Evolutionary conservation across 2,888 invertebrate genomes (phyloP), one percentile per base, ranked within the genome.

Genomic region (Heteropelma amictum): DNA sequence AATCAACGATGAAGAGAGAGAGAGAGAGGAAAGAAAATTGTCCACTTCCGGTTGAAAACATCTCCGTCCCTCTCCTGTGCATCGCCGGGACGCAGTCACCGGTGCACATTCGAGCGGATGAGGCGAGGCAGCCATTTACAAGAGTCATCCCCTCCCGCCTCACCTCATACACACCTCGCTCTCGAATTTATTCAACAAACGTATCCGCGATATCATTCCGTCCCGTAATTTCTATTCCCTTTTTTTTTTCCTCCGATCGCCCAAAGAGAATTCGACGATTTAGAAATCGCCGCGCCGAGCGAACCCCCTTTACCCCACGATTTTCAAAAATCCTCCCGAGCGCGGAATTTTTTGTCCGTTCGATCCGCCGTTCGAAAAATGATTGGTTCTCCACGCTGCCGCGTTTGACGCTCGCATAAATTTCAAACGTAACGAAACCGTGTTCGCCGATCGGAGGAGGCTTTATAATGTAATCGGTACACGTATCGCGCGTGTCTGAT

Each of bases 91-190:
- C 68, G 65, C 76, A 75, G 71, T 67, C 75, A 72, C 69, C 12
- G 56, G 63, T 40, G 70, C 64, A 79, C 83, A 84, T 83, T 83
- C 82, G 82, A 87, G 86, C 88, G 88, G 88, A 84, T 84, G 83
- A 88, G 87, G 88, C 84, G 85, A 85, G 88, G 87, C 88, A 76
- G 69, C 81, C 84, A 83, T 87, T 88, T 87, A 88, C 87, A 85
- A 88, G 88, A 84, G 85, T 86, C 85, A 85, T 84, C 84, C 82
- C 84, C 82, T 82, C 83, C 70, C 76, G 79, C 80, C 58, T 10
- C 56, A 35, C 67, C 72, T 17, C 8, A 53, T 17, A 21, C 30
- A 49, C 75, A 56, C 47, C 17, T 63, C 69, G 70, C 72, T 63
- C 47, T 63, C 69, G 69, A 64, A 77, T 77, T 72, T 71, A 77